These are phyloP conservation scores for Craniophora ligustri DNA, from an alignment of 2,888 invertebrate genomes.

Conservation along the genomic window DNA sequence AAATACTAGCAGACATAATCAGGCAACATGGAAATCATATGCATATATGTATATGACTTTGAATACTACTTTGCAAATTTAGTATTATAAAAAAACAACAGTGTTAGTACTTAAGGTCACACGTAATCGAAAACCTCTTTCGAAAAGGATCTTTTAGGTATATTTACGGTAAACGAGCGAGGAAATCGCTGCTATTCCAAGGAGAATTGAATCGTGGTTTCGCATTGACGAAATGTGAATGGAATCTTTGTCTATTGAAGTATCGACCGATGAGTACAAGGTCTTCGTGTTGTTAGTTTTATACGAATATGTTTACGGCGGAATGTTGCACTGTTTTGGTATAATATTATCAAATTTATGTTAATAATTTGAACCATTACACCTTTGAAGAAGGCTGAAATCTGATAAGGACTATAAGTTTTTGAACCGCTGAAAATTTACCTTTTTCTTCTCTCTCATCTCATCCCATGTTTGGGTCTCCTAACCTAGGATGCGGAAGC, in stretches of 20 bases:
- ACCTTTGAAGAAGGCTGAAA: no score
- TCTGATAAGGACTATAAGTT: no score
- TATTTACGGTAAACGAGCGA: constrained; percentile 26
- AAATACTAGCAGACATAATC: no score
- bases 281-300: constrained; percentile 25
- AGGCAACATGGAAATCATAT: no score
- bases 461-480: no score
- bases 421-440: no score
- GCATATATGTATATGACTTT: no score
- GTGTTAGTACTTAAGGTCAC: constrained; percentile 5
- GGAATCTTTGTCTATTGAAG: constrained; percentile 31
- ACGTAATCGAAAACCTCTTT: constrained; percentile 6
- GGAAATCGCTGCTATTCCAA: constrained; percentile 43
- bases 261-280: constrained; percentile 37
- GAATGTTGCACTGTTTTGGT: neutral
- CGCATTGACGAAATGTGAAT: constrained; percentile 49
- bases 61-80: neutral
- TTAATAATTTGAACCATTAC: no score
- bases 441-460: no score
- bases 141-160: constrained; percentile 27
- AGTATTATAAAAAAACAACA: constrained; percentile 7
- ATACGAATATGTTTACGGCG: neutral
- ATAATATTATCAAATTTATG: no score
- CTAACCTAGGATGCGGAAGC: no score
- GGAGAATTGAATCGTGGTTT: constrained; percentile 39